Percentiles rank a stretch among this genome's conserved stretches.
These are phyloP conservation scores for Spisula subtruncata DNA, from an alignment of 2,888 invertebrate species.

Conservation along the genomic window DNA sequence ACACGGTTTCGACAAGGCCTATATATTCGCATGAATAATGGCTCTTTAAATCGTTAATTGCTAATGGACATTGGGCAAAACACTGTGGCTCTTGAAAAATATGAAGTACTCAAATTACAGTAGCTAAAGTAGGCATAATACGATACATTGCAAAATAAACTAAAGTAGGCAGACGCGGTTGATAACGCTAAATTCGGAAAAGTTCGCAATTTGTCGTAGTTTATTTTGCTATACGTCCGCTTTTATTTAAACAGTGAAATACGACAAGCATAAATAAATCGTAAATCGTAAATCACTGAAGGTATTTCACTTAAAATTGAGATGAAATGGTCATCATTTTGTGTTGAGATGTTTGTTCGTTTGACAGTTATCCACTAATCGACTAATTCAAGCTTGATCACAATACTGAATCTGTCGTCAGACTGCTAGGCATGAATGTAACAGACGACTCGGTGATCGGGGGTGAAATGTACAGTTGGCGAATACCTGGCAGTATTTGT, in stretches of 20 bases:
- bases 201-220: background rate
- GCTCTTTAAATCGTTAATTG: background rate
- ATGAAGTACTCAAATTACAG: background rate
- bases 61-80: constrained; percentile 6
- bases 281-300: background rate
- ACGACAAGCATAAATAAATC: background rate
- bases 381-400: no score
- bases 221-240: background rate
- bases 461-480: no score
- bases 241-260: background rate
- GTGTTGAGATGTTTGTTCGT: no score
- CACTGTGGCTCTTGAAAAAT: constrained; percentile 2
- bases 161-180: background rate
- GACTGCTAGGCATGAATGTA: no score
- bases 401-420: no score
- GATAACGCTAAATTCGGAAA: background rate
- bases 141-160: no score
- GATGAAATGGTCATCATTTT: no score
- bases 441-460: no score
- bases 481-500: no score
- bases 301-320: no score
- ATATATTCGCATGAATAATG: background rate
- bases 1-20: background rate
- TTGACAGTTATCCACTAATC: no score
- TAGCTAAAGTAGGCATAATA: no score